phyloP scores from a whole-genome alignment of 92 coral and sea anemone genomes.

The Palythoa grandiflora region DNA sequence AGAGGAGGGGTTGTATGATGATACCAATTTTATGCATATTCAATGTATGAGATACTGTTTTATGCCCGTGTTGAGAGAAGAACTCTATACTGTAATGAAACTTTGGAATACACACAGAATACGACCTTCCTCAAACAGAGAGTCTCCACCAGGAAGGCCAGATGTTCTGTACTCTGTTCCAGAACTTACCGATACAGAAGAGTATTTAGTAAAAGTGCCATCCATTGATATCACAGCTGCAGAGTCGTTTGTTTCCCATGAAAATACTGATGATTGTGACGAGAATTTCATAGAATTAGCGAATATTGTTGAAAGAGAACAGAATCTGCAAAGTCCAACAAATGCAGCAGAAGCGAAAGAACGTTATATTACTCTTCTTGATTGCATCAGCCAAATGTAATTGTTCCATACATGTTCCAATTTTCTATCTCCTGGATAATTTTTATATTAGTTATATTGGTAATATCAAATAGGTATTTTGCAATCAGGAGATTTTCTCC shows the following conservation, averaged over 20 bases:
- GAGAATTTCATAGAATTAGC: too few relatives aligned
- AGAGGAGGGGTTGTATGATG: conserved; percentile 60
- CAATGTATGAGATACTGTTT: conserved; percentile 73
- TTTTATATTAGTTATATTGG: background rate
- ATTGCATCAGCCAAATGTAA: background rate
- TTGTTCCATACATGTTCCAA: background rate
- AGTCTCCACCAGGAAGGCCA: conserved; percentile 14
- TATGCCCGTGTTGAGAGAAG: conserved; percentile 29
- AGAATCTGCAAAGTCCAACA: too few relatives aligned
- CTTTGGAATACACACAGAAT: background rate
- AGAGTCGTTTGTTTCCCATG: too few relatives aligned
- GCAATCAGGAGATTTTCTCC: background rate
- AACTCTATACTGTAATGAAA: background rate
- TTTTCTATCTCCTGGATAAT: background rate
- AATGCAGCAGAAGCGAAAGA: too few relatives aligned
- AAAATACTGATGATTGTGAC: too few relatives aligned
- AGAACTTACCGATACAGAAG: background rate
- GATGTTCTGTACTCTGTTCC: background rate
- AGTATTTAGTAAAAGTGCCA: background rate
- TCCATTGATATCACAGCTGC: too few relatives aligned
- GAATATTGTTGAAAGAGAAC: too few relatives aligned
- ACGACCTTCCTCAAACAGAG: background rate
- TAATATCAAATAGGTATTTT: background rate
- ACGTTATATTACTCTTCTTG: background rate
- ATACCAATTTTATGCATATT: conserved; percentile 57